These are phyloP conservation scores for Taurulus bubalis DNA, from an alignment of 2,113 vertebrate species.

Conservation along the genomic window DNA sequence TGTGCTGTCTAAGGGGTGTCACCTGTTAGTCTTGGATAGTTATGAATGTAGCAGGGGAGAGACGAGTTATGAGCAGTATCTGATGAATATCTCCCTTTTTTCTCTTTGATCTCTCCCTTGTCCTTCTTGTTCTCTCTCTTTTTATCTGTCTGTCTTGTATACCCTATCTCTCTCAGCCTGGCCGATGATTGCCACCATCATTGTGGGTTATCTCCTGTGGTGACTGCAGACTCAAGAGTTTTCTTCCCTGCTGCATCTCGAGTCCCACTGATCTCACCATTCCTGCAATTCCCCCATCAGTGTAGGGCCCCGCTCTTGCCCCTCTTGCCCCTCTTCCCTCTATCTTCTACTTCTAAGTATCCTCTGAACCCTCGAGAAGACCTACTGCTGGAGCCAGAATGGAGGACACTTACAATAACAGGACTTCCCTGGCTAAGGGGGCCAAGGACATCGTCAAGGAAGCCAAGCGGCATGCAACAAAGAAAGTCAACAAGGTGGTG, in stretches of 20 bases:
- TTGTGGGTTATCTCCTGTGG: constrained; percentile 67
- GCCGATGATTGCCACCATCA: constrained; percentile 70
- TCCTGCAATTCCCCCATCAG: constrained; percentile 5
- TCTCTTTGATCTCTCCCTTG: constrained; percentile 19
- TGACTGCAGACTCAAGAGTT: constrained; percentile 72
- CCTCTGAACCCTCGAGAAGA: constrained; percentile 25
- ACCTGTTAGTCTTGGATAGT: constrained; percentile 36
- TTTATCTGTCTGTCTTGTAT: constrained; percentile 26
- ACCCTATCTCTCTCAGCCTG: constrained; percentile 58
- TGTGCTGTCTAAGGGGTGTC: constrained; percentile 37
- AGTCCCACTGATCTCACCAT: constrained; percentile 48
- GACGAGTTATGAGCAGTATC: constrained; percentile 26
- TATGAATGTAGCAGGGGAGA: constrained; percentile 12
- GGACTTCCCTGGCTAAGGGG: constrained; percentile 92
- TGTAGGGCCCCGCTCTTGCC: background rate
- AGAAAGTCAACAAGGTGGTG: constrained; percentile 89
- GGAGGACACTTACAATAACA: constrained; percentile 92
- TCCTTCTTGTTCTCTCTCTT: constrained; percentile 14
- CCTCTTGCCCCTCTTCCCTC: constrained; percentile 25
- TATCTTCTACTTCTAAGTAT: constrained; percentile 35
- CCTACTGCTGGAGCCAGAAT: constrained; percentile 79
- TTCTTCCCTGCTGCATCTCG: constrained; percentile 49
- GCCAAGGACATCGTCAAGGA: constrained; percentile 95
- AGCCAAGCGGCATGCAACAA: constrained; percentile 91
- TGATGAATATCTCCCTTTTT: constrained; percentile 42